phyloP scores from a whole-genome alignment of 2,113 vertebrate species.

The Poicephalus meyeri region DNA sequence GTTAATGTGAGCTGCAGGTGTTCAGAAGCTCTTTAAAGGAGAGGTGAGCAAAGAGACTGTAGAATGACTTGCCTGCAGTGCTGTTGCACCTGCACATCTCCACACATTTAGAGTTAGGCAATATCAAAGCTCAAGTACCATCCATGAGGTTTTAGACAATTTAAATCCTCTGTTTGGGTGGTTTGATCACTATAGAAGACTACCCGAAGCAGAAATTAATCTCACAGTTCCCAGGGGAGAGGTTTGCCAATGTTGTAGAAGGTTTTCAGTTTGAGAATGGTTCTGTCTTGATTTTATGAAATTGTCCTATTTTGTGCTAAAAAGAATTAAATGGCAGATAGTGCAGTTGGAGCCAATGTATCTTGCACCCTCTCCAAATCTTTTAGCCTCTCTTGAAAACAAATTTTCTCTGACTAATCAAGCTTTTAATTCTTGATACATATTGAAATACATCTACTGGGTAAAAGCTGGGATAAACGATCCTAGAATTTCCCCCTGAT shows the following conservation, averaged over 20 bases:
- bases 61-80: not conserved
- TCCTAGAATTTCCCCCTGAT: not conserved
- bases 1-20: constrained; percentile 37
- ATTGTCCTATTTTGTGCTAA: not conserved
- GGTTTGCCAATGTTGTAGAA: not conserved
- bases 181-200: not conserved
- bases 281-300: not conserved
- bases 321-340: not conserved
- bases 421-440: not conserved
- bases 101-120: not conserved
- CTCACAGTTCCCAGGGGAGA: not conserved
- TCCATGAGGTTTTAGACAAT: not conserved
- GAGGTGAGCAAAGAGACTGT: not conserved
- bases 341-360: not conserved
- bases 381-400: not conserved
- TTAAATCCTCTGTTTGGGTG: not conserved
- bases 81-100: not conserved
- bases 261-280: not conserved
- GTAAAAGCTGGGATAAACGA: not conserved
- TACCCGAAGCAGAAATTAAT: not conserved
- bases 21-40: not conserved
- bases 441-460: not conserved
- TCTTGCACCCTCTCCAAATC: not conserved
- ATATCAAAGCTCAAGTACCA: not conserved
- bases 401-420: not conserved